Evolutionary conservation across 2,797 vertebrate genomes (phyloP), one percentile per base, ranked within the genome.

Genomic region (Myiothlypis coronata): DNA sequence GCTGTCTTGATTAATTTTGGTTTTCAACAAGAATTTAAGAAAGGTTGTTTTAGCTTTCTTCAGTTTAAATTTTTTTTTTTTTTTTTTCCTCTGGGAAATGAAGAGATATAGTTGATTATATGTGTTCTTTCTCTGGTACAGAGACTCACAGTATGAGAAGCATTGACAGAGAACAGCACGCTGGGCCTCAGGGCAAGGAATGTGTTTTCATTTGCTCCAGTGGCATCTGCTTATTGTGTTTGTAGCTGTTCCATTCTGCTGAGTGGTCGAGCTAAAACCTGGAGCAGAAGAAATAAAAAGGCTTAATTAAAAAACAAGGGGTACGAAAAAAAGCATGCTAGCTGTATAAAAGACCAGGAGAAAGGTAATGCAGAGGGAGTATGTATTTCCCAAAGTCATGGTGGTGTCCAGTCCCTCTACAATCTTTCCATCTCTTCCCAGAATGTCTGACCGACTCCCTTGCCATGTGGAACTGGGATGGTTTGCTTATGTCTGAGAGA

Each of bases 171-270:
- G 95, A 96, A 39, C 90, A 95, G 77, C 64, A 37, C 60, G 87
- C 84, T 72, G 35, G 85, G 91, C 89, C 95, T 65, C 37, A 44
- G 78, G 88, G 76, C 50, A 1, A 93, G 65, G 87, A 97, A 88
- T 86, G 80, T 43, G 84, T 81, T 89, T 97, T 96, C 82, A 75
- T 96, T 96, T 97, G 43, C 85, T 97, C 82, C 80, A 85, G 53
- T 89, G 91, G 71, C 82, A 91, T 96, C 89, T 93, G 72, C 47
- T 47, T 83, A 84, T 83, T 96, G 75, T 93, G 83, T 92, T 78
- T 90, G 87, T 83, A 77, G 68, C 27, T 90, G 61, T 91, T 96
- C 43, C 14, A 22, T 75, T 94, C 86, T 75, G 77, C 59, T 87
- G 76, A 96, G 89, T 68, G 61, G 63, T 9, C 59, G 60, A 90